These are phyloP conservation scores for Parauchenoglanis punctatus DNA, from an alignment of 2,797 vertebrate species.

Conservation along the genomic window DNA sequence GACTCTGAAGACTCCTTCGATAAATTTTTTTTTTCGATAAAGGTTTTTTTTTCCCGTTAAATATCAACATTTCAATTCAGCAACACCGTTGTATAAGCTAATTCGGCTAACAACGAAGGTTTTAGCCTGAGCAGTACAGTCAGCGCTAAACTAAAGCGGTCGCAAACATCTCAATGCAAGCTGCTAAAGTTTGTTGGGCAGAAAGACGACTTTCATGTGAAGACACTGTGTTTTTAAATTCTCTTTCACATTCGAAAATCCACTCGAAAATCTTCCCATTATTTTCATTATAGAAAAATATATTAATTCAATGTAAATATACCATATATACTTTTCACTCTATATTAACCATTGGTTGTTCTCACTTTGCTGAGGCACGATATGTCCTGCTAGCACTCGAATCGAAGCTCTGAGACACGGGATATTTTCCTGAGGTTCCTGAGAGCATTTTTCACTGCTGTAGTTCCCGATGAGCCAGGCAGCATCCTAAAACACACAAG, in stretches of 20 bases:
- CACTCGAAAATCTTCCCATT: neutral
- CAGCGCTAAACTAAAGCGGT: neutral
- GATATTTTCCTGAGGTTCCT: slow-evolving; percentile 61
- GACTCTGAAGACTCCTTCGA: neutral
- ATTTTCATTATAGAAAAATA: neutral
- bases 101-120: neutral
- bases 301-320: neutral
- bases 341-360: slow-evolving; percentile 16
- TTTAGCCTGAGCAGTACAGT: neutral
- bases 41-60: neutral
- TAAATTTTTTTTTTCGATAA: too few relatives aligned
- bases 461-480: slow-evolving; percentile 5
- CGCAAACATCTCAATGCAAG: too few relatives aligned
- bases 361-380: slow-evolving; percentile 66
- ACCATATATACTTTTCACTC: neutral
- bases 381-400: slow-evolving; percentile 68
- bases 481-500: slow-evolving; percentile 6
- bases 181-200: neutral
- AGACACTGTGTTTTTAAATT: neutral
- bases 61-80: neutral
- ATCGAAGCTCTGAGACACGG: slow-evolving; percentile 69
- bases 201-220: neutral
- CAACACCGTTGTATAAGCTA: neutral
- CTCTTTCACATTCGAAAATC: neutral
- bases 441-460: slow-evolving; percentile 50